These are phyloP conservation scores for Micropoecilia bifurca DNA, from an alignment of 2,797 vertebrate species.

Conservation along the genomic window DNA sequence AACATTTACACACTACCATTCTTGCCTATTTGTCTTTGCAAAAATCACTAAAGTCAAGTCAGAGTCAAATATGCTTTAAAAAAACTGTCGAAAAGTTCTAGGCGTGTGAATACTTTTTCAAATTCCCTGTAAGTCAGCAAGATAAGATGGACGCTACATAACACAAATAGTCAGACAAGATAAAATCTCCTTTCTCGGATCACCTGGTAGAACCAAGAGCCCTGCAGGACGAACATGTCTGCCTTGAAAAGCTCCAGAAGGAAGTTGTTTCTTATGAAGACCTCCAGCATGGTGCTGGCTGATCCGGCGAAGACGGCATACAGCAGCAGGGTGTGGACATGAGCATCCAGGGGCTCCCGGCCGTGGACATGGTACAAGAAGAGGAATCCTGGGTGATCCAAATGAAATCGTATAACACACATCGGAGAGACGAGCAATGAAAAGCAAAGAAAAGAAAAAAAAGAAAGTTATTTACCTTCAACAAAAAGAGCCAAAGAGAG, in stretches of 20 bases:
- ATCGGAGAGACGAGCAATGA: background rate
- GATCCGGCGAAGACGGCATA: constrained; percentile 82
- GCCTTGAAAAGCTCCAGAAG: constrained; percentile 86
- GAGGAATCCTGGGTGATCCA: constrained; percentile 85
- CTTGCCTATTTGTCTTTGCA: background rate
- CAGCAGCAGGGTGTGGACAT: constrained; percentile 91
- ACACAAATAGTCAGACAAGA: background rate
- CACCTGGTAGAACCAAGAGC: constrained; percentile 98
- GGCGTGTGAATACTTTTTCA: background rate
- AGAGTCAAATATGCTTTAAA: background rate
- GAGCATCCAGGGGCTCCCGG: constrained; percentile 87
- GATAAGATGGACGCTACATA: background rate
- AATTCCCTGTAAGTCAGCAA: background rate
- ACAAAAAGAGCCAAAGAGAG: constrained; percentile 86
- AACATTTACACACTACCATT: background rate
- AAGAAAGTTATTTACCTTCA: constrained; percentile 84
- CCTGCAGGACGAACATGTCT: constrained; percentile 86
- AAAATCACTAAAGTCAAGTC: background rate
- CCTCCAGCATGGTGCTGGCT: constrained; percentile 81
- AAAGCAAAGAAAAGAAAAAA: background rate
- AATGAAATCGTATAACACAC: background rate
- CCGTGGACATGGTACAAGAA: constrained; percentile 90
- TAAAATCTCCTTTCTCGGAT: background rate
- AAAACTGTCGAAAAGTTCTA: background rate
- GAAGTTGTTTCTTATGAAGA: constrained; percentile 84